phyloP scores from a whole-genome alignment of 2,888 invertebrate species.

The Alentia gelatinosa region DNA sequence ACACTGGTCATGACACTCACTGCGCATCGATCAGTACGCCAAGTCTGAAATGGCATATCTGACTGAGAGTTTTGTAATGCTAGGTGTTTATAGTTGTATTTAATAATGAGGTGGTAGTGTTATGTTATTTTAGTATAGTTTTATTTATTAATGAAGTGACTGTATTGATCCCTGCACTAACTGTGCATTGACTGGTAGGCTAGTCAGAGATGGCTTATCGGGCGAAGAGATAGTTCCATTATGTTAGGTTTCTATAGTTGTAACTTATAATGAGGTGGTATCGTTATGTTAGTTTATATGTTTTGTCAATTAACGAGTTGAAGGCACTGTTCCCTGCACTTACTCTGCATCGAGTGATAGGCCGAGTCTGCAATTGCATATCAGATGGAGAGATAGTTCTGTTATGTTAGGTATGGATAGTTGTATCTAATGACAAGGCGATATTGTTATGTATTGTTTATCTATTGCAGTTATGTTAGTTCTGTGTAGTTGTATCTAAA shows the following conservation, averaged over 20 bases:
- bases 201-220: slow-evolving; percentile 93
- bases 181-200: slow-evolving; percentile 91
- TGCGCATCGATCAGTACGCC: not conserved
- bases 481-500: no score
- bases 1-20: not conserved
- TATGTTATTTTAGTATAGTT: no score
- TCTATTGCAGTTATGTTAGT: no score
- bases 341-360: slow-evolving; percentile 90
- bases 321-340: slow-evolving; percentile 83
- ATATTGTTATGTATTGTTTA: no score
- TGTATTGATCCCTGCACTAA: slow-evolving; percentile 93
- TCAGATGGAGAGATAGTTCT: slow-evolving; percentile 85
- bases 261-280: no score
- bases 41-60: not conserved
- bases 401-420: slow-evolving; percentile 92
- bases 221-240: no score
- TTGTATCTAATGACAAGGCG: slow-evolving; percentile 87
- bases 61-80: slow-evolving; percentile 87
- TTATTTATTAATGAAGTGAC: no score
- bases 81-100: slow-evolving; percentile 93
- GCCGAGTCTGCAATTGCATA: slow-evolving; percentile 88
- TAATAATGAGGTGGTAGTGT: slow-evolving; percentile 81
- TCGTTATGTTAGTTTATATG: no score
- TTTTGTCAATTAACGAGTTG: no score
- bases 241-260: no score